Evolutionary conservation across 2,888 invertebrate genomes (phyloP).

Genomic region (Ichneumoninae sp.): DNA sequence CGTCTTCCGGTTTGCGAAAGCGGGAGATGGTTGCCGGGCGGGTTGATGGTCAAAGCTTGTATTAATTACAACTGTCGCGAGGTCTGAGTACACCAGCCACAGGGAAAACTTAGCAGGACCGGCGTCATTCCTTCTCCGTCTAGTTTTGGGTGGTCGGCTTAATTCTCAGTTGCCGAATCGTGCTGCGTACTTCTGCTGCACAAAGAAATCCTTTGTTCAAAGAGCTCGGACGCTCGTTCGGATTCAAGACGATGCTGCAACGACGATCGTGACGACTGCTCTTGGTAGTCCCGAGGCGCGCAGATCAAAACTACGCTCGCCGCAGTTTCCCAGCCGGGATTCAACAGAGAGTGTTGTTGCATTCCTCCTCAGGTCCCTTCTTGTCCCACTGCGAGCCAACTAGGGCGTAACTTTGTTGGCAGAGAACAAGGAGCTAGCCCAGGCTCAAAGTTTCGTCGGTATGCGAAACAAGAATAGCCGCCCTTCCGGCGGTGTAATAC

Average conservation of each 20-base stretch:
- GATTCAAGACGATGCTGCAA: background rate
- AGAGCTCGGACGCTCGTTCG: background rate
- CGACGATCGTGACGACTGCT: background rate
- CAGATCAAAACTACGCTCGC: background rate
- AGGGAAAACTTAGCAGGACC: conserved; percentile 61
- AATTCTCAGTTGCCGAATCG: conserved; percentile 57
- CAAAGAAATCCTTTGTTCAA: background rate
- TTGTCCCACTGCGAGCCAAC: conserved; percentile 18
- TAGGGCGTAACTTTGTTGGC: conserved; percentile 55
- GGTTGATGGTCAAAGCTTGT: conserved; percentile 80
- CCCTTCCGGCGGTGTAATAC: conserved; percentile 13
- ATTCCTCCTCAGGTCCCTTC: conserved; percentile 19
- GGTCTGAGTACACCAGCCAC: conserved; percentile 68
- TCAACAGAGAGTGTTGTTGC: conserved; percentile 35
- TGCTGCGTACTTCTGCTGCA: background rate
- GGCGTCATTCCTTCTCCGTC: conserved; percentile 66
- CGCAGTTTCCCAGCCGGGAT: conserved; percentile 26
- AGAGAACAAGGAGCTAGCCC: conserved; percentile 39
- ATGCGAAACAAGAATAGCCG: conserved; percentile 53
- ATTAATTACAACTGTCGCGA: conserved; percentile 78
- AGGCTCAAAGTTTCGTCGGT: conserved; percentile 52
- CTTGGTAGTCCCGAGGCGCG: background rate
- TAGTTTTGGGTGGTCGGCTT: conserved; percentile 52
- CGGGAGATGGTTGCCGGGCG: conserved; percentile 57
- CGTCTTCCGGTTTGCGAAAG: conserved; percentile 34